A percentile compares a stretch with the other conserved stretches of the same genome.
Conservation (phyloP, 1,140 invertebrate genomes). For the Drosophila aff. region DNA sequence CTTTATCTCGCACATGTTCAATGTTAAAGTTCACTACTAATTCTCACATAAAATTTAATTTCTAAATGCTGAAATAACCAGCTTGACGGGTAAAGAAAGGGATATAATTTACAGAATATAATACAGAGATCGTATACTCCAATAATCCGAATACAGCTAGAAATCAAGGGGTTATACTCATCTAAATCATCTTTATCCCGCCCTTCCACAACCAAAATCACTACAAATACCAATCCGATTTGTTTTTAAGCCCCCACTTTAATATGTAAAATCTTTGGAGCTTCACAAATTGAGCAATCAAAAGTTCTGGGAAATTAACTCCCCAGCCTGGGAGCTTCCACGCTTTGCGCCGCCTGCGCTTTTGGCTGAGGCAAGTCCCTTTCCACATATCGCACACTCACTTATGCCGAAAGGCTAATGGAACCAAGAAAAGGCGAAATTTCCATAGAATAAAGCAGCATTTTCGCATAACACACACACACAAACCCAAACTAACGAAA, state of each 20-base stretch:
- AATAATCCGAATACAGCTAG: background rate
- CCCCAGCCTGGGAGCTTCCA: conserved; percentile 16
- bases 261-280: conserved; percentile 33
- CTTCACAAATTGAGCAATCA: conserved; percentile 36
- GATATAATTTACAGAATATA: background rate
- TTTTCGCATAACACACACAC: conserved; percentile 21
- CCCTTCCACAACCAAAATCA: background rate
- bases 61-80: background rate
- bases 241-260: background rate
- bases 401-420: conserved; percentile 42
- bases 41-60: conserved; percentile 28
- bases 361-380: conserved; percentile 17
- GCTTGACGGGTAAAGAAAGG: background rate
- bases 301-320: conserved; percentile 43
- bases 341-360: conserved; percentile 13
- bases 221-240: conserved; percentile 8
- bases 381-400: conserved; percentile 18
- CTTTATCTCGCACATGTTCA: conserved; percentile 47
- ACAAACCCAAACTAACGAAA: conserved; percentile 25
- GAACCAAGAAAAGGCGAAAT: conserved; percentile 27
- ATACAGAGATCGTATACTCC: background rate
- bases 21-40: background rate
- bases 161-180: background rate
- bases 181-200: background rate
- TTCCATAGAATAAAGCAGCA: conserved; percentile 37